Conservation (phyloP, 2,888 invertebrate species). For the Spilarctia lutea region DNA sequence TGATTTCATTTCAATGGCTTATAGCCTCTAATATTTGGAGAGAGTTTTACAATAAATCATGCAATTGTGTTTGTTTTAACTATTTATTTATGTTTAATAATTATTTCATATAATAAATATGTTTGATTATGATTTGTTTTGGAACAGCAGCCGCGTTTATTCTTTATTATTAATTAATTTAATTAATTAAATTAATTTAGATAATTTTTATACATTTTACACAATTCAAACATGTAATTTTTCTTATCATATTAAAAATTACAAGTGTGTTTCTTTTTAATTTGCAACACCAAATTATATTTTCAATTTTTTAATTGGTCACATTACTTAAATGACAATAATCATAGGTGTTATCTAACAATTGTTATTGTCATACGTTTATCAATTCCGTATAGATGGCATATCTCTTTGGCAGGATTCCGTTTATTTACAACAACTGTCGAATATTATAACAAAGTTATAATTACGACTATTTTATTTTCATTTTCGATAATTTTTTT, state of each 20-base stretch:
- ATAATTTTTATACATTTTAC: neutral
- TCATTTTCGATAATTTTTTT: neutral
- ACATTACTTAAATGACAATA: slow-evolving; percentile 43
- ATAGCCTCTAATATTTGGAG: neutral
- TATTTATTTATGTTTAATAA: neutral
- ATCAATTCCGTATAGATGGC: slow-evolving; percentile 55
- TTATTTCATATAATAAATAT: neutral
- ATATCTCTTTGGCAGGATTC: slow-evolving; percentile 60
- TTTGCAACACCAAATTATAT: slow-evolving; percentile 6
- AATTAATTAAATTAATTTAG: neutral
- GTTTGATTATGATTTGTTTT: neutral
- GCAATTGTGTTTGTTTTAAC: neutral
- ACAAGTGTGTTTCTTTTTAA: neutral
- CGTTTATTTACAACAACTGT: slow-evolving; percentile 34
- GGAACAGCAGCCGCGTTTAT: neutral
- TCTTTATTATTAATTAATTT: no score
- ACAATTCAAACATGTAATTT: neutral
- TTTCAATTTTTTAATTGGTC: slow-evolving; percentile 13
- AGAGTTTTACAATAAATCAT: no score
- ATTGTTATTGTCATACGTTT: slow-evolving; percentile 63
- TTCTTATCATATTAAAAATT: neutral
- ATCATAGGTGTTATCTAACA: slow-evolving; percentile 40
- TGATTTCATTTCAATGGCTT: neutral
- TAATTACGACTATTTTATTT: slow-evolving; percentile 22
- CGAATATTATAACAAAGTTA: slow-evolving; percentile 18